These are phyloP conservation scores for Hipposideros armiger DNA, from an alignment of 2,113 vertebrate species.

Conservation along the genomic window DNA sequence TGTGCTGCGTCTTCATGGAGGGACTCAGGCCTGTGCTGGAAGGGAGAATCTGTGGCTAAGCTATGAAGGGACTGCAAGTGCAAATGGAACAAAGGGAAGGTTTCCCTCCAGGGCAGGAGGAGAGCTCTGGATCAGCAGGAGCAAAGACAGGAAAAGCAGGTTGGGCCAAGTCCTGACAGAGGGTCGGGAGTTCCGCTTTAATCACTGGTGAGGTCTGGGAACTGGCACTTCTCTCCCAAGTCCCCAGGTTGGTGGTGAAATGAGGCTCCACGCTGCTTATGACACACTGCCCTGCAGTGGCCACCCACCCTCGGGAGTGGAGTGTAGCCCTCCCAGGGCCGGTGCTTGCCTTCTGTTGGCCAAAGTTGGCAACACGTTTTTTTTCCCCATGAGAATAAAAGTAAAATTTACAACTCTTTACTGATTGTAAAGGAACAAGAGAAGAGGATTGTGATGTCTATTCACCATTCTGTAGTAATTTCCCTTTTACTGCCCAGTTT, in stretches of 20 bases:
- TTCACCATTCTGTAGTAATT: accelerated
- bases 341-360: not conserved
- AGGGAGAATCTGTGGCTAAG: not conserved
- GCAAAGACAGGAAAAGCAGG: not conserved
- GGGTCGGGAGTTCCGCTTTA: not conserved
- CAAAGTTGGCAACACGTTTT: not conserved
- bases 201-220: constrained; percentile 38
- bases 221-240: not conserved
- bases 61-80: too few relatives aligned
- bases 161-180: not conserved
- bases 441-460: not conserved
- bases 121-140: not conserved
- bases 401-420: not conserved
- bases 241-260: not conserved
- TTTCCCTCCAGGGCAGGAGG: not conserved
- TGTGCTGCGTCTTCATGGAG: not conserved
- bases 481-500: not conserved
- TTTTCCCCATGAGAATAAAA: not conserved
- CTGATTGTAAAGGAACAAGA: not conserved
- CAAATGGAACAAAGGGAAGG: not conserved
- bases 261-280: not conserved
- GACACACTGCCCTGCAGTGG: not conserved
- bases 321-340: accelerated
- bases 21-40: not conserved
- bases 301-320: not conserved